phyloP scores from a whole-genome alignment of 2,113 vertebrate species.

The Mandrillus leucophaeus region DNA sequence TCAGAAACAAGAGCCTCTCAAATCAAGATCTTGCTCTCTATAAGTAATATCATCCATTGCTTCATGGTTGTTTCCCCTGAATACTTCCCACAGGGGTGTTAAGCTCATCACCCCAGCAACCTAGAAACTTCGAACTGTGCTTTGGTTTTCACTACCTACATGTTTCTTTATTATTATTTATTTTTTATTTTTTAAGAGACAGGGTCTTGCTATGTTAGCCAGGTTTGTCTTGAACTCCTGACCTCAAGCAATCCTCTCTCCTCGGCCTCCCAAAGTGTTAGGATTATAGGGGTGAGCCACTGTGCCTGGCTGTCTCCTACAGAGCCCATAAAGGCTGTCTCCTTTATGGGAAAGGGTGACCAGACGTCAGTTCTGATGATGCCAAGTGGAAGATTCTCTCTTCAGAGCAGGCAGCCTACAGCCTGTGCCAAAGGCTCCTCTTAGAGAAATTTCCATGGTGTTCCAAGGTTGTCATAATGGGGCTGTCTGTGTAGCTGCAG shows the following conservation, averaged over 20 bases:
- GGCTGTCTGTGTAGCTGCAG: not conserved
- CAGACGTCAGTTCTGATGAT: not conserved
- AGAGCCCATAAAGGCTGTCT: too few species aligned
- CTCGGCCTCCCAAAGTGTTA: too few species aligned
- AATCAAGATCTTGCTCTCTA: not conserved
- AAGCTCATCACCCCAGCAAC: not conserved
- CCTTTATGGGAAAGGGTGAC: not conserved
- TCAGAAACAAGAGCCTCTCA: conserved; percentile 49
- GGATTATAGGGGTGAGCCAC: too few species aligned
- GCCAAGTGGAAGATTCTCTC: not conserved
- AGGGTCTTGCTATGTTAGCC: too few species aligned
- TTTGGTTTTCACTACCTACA: not conserved
- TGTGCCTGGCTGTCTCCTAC: not conserved
- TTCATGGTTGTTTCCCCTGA: not conserved
- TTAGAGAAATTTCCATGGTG: too few species aligned
- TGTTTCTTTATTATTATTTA: too few species aligned
- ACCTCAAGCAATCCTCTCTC: too few species aligned
- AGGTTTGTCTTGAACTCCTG: too few species aligned
- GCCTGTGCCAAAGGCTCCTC: rapidly evolving
- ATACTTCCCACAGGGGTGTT: not conserved
- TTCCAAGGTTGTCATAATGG: rapidly evolving
- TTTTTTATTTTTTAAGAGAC: too few species aligned
- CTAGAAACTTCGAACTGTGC: not conserved
- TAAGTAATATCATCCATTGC: not conserved
- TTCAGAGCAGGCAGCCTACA: not conserved